These are phyloP conservation scores for Drosophila anomelani DNA, from an alignment of 2,888 invertebrate genomes.

Conservation along the genomic window DNA sequence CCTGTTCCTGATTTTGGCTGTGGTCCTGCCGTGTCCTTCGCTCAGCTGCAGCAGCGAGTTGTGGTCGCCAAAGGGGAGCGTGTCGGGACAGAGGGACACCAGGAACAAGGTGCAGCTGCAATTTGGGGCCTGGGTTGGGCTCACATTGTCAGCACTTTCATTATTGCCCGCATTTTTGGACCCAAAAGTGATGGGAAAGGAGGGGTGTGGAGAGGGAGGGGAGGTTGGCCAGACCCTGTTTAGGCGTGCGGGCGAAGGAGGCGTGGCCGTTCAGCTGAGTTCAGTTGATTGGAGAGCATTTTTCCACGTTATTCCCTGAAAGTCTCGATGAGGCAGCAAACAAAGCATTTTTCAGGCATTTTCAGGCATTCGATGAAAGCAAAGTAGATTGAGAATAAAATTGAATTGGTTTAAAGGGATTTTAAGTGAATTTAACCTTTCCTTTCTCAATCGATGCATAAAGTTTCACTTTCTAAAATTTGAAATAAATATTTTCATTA, in stretches of 20 bases:
- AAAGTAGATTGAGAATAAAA: slow-evolving; percentile 5
- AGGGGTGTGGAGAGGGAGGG: too few species aligned
- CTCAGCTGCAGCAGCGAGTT: slow-evolving; percentile 42
- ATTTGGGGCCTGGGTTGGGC: slow-evolving; percentile 40
- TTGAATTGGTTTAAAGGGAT: not conserved
- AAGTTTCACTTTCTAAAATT: too few species aligned
- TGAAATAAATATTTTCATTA: too few species aligned
- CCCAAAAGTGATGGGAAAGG: slow-evolving; percentile 3
- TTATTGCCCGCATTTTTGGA: slow-evolving; percentile 54
- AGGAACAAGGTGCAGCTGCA: slow-evolving; percentile 49
- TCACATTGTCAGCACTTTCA: slow-evolving; percentile 63
- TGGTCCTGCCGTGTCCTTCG: slow-evolving; percentile 12
- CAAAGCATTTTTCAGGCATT: slow-evolving; percentile 31
- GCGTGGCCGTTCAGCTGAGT: slow-evolving; percentile 51
- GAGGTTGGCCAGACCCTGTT: not conserved
- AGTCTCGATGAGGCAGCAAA: slow-evolving; percentile 20
- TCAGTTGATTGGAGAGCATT: slow-evolving; percentile 59
- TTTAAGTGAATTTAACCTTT: not conserved
- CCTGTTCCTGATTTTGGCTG: slow-evolving; percentile 11
- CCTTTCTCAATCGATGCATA: too few species aligned
- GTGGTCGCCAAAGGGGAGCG: slow-evolving; percentile 26
- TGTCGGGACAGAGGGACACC: slow-evolving; percentile 6
- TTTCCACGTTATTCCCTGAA: slow-evolving; percentile 25
- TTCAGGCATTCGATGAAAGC: slow-evolving; percentile 5
- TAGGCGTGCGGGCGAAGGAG: slow-evolving; percentile 2